Evolutionary conservation across 2,888 invertebrate species (phyloP).

Genomic region (Gymnoscelis rufifasciata): DNA sequence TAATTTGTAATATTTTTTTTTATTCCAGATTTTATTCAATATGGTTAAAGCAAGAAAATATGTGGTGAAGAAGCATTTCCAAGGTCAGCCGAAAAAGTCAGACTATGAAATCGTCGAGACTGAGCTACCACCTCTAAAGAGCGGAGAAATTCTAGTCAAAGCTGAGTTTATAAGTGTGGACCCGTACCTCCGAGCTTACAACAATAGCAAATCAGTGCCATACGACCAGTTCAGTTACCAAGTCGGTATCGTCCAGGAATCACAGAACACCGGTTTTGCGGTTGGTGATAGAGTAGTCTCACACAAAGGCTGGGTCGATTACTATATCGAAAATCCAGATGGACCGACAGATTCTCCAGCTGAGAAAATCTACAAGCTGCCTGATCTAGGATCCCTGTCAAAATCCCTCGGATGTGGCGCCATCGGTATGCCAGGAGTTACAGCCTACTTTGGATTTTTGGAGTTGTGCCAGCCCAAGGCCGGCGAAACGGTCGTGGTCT

Average conservation of each 20-base stretch:
- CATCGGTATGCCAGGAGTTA: constrained; percentile 84
- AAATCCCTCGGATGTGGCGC: constrained; percentile 79
- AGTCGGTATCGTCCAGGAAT: constrained; percentile 74
- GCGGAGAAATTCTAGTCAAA: constrained; percentile 65
- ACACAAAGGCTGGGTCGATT: constrained; percentile 51
- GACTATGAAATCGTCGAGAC: constrained; percentile 81
- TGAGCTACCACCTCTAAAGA: constrained; percentile 74
- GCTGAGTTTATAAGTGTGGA: constrained; percentile 48
- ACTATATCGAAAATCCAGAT: constrained; percentile 25
- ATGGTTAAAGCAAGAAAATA: constrained; percentile 79
- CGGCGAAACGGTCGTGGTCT: constrained; percentile 85
- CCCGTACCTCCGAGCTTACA: constrained; percentile 40
- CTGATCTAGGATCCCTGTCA: constrained; percentile 72
- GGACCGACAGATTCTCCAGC: background rate
- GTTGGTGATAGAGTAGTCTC: constrained; percentile 80
- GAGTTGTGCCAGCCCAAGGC: constrained; percentile 83
- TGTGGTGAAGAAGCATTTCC: constrained; percentile 75
- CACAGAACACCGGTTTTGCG: constrained; percentile 79
- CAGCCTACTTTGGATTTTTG: constrained; percentile 85
- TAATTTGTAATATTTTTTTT: background rate
- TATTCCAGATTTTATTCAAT: constrained; percentile 7
- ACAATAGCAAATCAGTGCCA: constrained; percentile 29
- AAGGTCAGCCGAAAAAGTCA: constrained; percentile 75
- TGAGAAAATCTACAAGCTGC: constrained; percentile 52
- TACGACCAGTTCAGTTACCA: constrained; percentile 47